Percentiles rank a stretch among this genome's conserved stretches.
Evolutionary conservation across 2,113 vertebrate genomes (phyloP).

Genomic region (Muntiacus reevesi): DNA sequence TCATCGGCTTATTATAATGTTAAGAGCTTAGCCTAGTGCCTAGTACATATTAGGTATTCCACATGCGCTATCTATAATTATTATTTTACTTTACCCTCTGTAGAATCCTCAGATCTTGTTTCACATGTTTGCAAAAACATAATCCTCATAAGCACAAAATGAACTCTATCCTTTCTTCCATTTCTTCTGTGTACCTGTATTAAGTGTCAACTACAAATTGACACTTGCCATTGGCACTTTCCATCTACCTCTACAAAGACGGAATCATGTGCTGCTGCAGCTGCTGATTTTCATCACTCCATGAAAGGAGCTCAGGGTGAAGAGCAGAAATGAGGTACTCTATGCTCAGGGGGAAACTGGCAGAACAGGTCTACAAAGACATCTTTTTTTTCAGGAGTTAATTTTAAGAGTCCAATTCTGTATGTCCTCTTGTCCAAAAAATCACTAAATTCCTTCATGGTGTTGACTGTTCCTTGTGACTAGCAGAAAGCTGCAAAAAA

Average conservation of each 20-base stretch:
- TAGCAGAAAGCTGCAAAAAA: not conserved
- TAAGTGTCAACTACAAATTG: not conserved
- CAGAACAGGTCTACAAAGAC: not conserved
- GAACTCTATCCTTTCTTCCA: not conserved
- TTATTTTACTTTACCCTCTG: not conserved
- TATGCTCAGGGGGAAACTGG: not conserved
- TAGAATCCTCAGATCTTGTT: not conserved
- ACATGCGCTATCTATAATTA: not conserved
- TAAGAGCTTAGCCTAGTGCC: not conserved
- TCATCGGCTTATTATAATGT: not conserved
- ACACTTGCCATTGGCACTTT: not conserved
- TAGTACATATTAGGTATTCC: not conserved
- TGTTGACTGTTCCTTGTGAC: not conserved
- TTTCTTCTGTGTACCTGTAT: not conserved
- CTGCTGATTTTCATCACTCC: not conserved
- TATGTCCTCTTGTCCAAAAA: not conserved
- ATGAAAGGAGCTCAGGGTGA: not conserved
- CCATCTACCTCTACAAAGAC: not conserved
- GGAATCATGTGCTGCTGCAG: not conserved
- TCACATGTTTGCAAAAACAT: not conserved
- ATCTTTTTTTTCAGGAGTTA: not conserved
- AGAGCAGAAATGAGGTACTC: not conserved
- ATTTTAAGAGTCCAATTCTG: not conserved
- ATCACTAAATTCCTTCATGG: not conserved
- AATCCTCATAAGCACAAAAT: not conserved